phyloP scores from a whole-genome alignment of 2,888 invertebrate species.

The Pteria penguin region DNA sequence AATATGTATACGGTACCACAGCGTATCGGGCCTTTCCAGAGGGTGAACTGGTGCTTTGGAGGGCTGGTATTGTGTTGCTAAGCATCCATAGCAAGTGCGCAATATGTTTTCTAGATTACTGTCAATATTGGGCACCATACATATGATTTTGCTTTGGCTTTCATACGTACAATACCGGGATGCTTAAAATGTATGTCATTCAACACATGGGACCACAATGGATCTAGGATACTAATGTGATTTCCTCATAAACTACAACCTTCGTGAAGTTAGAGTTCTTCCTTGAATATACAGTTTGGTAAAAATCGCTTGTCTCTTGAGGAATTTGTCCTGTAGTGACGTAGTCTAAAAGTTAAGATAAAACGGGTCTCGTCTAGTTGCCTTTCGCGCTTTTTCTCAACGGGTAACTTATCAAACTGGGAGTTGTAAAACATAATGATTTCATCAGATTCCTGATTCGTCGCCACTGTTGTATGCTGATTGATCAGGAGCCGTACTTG shows the following conservation, averaged over 20 bases:
- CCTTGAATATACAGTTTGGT: neutral
- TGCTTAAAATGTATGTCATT: conserved; percentile 35
- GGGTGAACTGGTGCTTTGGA: conserved; percentile 51
- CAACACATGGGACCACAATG: too few relatives aligned
- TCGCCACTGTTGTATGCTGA: too few relatives aligned
- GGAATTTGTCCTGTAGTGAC: conserved; percentile 22
- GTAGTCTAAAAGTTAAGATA: conserved; percentile 22
- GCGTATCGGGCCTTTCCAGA: conserved; percentile 58
- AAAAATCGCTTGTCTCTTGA: neutral
- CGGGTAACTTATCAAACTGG: neutral
- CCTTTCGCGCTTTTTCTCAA: neutral
- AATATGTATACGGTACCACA: conserved; percentile 55
- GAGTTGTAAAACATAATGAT: conserved; percentile 1
- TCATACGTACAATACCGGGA: conserved; percentile 38
- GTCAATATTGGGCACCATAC: conserved; percentile 66
- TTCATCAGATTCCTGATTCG: neutral
- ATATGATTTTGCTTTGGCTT: conserved; percentile 55
- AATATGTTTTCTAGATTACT: conserved; percentile 56
- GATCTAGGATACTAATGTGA: conserved; percentile 22
- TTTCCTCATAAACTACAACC: conserved; percentile 38
- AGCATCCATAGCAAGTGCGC: conserved; percentile 29
- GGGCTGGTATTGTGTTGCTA: conserved; percentile 45
- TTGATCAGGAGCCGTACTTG: too few relatives aligned
- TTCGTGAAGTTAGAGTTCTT: conserved; percentile 2
- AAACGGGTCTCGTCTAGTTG: conserved; percentile 1